Evolutionary conservation across 64 coral and sea anemone genomes (phyloP).

Genomic region (Pocillopora verrucosa): DNA sequence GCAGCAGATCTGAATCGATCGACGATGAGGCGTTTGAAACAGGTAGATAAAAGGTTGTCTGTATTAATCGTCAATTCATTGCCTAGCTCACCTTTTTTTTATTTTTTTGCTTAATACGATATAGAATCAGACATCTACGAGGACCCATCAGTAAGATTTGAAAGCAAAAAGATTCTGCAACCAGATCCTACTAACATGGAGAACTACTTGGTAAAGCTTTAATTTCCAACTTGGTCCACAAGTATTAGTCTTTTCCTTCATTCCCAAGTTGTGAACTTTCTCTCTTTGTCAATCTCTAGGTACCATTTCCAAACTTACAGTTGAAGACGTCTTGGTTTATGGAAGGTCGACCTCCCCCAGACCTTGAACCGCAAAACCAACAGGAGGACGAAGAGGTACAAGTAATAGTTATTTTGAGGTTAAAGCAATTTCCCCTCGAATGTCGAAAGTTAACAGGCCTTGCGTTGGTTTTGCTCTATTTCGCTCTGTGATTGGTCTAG

Average conservation of each 20-base stretch:
- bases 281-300: constrained; percentile 28
- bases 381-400: constrained; percentile 72
- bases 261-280: neutral
- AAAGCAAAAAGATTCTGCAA: constrained; percentile 91
- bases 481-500: too few relatives aligned
- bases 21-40: constrained; percentile 70
- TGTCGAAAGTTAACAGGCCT: too few relatives aligned
- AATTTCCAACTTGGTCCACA: neutral
- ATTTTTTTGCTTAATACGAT: neutral
- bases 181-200: constrained; percentile 95
- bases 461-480: too few relatives aligned
- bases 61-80: neutral
- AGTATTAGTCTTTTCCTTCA: neutral
- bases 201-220: constrained; percentile 82
- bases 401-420: neutral
- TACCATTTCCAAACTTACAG: constrained; percentile 86
- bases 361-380: constrained; percentile 62
- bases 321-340: constrained; percentile 83
- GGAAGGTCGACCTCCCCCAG: constrained; percentile 76
- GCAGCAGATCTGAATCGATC: neutral
- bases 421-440: neutral
- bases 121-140: constrained; percentile 98
- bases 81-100: neutral
- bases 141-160: constrained; percentile 91
- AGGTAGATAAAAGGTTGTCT: constrained; percentile 34